Percentiles rank a stretch among this genome's conserved stretches.
These are phyloP conservation scores for Cephalopterus ornatus DNA, from an alignment of 2,113 vertebrate species.

Conservation along the genomic window DNA sequence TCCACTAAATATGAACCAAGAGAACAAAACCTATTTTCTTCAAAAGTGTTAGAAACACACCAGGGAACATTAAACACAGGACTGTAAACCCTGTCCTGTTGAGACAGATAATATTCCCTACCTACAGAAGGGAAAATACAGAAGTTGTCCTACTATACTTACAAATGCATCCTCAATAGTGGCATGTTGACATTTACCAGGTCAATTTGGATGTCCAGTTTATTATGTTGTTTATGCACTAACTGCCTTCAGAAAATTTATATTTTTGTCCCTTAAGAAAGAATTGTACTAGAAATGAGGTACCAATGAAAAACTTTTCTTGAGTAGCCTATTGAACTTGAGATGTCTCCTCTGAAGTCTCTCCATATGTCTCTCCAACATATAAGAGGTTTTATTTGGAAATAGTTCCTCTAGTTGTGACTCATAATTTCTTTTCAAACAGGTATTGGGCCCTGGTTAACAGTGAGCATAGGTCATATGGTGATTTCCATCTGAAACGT, in stretches of 20 bases:
- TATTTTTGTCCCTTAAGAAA: background rate
- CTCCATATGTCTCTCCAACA: too few relatives aligned
- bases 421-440: background rate
- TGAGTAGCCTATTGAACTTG: background rate
- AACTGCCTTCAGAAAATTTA: background rate
- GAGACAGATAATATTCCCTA: background rate
- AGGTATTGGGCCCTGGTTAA: fast-evolving
- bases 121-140: background rate
- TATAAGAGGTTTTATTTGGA: background rate
- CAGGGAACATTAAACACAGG: background rate
- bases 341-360: background rate
- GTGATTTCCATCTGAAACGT: background rate
- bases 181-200: background rate
- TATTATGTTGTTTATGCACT: background rate
- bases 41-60: background rate
- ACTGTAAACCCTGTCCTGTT: background rate
- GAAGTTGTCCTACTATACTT: background rate
- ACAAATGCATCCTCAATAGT: background rate
- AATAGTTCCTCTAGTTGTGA: background rate
- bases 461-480: background rate
- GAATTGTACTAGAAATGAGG: background rate
- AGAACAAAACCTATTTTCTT: background rate
- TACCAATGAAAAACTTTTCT: background rate
- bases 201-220: background rate
- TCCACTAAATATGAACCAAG: background rate